Base-by-base conservation (phyloP, 2,888 invertebrate genomes). In the Hydrotaea cyrtoneurina region DNA sequence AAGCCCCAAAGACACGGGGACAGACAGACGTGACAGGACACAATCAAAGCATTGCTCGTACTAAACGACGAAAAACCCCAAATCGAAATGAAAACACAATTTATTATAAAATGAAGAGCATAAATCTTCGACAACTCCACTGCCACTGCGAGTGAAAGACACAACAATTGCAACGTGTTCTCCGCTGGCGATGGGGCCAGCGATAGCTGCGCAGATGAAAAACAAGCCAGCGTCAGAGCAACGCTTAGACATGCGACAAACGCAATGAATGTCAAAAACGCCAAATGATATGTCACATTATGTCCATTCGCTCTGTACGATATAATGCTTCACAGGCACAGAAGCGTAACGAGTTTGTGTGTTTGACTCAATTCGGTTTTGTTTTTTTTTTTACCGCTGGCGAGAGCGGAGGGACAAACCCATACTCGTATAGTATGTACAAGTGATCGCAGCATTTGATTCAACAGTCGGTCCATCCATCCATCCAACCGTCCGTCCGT, bases 201-300 rank as follows among this genome's bases (percentile, higher is more conserved):
- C 2, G 31, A 31, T 31, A 31, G 31, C 31, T 31, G 31, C 7
- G 31, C 2, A 8, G 57, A 55, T 13, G 46, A 59, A 39, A 39
- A 11, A 46, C 13, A 46, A n/a, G 59, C 3, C 31, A 57, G 59
- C 31, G 31, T 69, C n/a, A 71, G 82, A 77, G 77, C 76, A 76
- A 85, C 80, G 87, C 88, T 89, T 87, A 90, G 90, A 90, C 90
- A 90, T 89, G 90, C 90, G 90, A 90, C 90, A 90, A 90, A 90
- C 88, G 89, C 87, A 84, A 84, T 83, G 83, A 86, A 83, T 86
- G 85, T 86, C 85, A 86, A 72, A 82, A 83, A 82, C 80, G 83
- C 85, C 85, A 86, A 86, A 83, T 83, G 82, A 86, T 80, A 86
- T 86, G 85, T 86, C 85, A 86, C 83, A 86, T 86, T 86, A 86